Evolutionary conservation across 2,797 vertebrate genomes (phyloP).

Genomic region (Chromis chromis): DNA sequence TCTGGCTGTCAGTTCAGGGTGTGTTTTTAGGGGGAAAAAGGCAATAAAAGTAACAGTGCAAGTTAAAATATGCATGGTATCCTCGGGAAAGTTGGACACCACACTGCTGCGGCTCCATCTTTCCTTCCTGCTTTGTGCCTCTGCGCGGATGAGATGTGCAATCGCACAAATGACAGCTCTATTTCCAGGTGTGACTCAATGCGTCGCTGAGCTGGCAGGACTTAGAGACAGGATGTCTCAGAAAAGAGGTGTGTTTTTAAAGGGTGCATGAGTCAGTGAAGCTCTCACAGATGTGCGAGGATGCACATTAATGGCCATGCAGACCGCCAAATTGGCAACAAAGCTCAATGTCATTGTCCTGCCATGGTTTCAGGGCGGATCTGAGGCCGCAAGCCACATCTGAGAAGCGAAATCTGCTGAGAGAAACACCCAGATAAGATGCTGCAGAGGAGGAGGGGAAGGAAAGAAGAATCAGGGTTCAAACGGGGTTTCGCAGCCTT

Average conservation of each 20-base stretch:
- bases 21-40: conserved; percentile 54
- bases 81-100: conserved; percentile 35
- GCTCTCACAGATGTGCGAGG: neutral
- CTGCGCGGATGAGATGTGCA: neutral
- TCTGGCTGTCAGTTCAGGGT: conserved; percentile 72
- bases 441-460: conserved; percentile 11
- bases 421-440: conserved; percentile 28
- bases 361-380: conserved; percentile 23
- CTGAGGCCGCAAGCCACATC: conserved; percentile 6
- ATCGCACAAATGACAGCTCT: conserved; percentile 38
- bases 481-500: neutral
- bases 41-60: conserved; percentile 65
- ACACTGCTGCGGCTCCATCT: conserved; percentile 25
- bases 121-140: neutral
- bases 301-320: neutral
- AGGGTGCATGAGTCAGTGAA: conserved; percentile 46
- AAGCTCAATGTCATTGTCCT: conserved; percentile 29
- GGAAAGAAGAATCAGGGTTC: neutral
- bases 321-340: conserved; percentile 17
- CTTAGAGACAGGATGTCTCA: conserved; percentile 45
- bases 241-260: conserved; percentile 47
- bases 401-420: neutral
- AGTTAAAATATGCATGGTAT: conserved; percentile 70
- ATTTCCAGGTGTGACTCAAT: conserved; percentile 68
- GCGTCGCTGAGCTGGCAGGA: conserved; percentile 33